Conservation (phyloP, 2,113 vertebrate species). For the Nipponia nippon region DNA sequence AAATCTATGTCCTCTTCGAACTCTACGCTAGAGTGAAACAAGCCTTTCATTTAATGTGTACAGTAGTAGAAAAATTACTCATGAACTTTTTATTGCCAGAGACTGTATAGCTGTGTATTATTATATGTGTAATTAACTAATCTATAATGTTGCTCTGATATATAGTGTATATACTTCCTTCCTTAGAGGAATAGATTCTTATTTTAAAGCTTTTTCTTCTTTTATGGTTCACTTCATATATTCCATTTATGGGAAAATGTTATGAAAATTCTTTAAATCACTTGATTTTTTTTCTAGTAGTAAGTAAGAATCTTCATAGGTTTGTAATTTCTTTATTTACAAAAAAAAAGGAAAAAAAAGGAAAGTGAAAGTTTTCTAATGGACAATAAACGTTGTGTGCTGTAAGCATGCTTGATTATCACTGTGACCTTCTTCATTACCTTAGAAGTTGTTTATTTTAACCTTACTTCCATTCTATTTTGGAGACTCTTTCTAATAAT, state of each 20-base stretch:
- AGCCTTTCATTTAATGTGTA: not conserved
- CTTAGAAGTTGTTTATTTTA: not conserved
- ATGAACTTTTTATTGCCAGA: slow-evolving; percentile 14
- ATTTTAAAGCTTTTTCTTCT: slow-evolving; percentile 6
- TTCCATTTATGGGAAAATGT: not conserved
- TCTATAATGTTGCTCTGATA: slow-evolving; percentile 1
- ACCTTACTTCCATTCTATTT: not conserved
- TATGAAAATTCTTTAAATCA: not conserved
- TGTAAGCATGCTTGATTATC: not conserved
- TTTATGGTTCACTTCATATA: not conserved
- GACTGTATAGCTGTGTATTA: not conserved
- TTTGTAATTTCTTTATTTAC: not conserved
- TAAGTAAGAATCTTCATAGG: not conserved
- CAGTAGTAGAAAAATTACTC: not conserved
- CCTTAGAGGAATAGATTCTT: not conserved
- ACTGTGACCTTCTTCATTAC: slow-evolving; percentile 2
- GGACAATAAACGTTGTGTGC: not conserved
- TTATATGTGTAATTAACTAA: slow-evolving; percentile 39
- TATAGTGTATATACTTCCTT: not conserved
- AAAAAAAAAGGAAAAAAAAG: not conserved
- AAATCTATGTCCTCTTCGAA: not conserved
- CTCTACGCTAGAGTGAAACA: not conserved
- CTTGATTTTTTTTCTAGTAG: not conserved
- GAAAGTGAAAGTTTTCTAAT: not conserved
- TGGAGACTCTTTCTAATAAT: not conserved